Percentiles rank a stretch among this genome's conserved stretches.
Evolutionary conservation across 2,113 vertebrate genomes (phyloP).

Genomic region (Engystomops pustulosus): DNA sequence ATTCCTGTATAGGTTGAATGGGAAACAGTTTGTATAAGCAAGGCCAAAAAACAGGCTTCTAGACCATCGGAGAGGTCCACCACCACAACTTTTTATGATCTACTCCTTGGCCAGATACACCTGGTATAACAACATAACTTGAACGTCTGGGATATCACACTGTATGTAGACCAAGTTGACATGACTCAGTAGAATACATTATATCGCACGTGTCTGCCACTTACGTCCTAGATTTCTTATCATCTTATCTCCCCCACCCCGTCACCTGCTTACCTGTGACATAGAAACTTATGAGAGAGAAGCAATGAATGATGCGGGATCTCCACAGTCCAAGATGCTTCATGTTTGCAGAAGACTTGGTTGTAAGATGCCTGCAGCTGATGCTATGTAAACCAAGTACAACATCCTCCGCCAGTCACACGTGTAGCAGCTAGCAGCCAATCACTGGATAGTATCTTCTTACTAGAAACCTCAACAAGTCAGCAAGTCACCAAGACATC

Average conservation of each 20-base stretch:
- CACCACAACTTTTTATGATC: background rate
- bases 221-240: constrained; percentile 14
- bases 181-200: background rate
- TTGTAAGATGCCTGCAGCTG: constrained; percentile 23
- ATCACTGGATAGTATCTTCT: background rate
- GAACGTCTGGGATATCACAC: too few species aligned
- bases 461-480: background rate
- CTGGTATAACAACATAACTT: too few species aligned
- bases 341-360: constrained; percentile 33
- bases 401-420: constrained; percentile 12
- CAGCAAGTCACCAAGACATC: background rate
- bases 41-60: background rate
- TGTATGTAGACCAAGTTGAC: too few species aligned
- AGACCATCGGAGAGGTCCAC: too few species aligned
- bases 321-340: background rate
- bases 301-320: background rate
- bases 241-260: background rate
- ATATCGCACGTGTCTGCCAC: background rate
- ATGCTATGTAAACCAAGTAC: constrained; percentile 1
- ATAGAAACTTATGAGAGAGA: constrained; percentile 18
- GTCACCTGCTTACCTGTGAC: constrained; percentile 39
- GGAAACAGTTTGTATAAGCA: too few species aligned
- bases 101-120: background rate
- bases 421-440: background rate
- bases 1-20: too few species aligned